Evolutionary conservation across 1,140 invertebrate genomes (phyloP).

Genomic region (Psix sp.): DNA sequence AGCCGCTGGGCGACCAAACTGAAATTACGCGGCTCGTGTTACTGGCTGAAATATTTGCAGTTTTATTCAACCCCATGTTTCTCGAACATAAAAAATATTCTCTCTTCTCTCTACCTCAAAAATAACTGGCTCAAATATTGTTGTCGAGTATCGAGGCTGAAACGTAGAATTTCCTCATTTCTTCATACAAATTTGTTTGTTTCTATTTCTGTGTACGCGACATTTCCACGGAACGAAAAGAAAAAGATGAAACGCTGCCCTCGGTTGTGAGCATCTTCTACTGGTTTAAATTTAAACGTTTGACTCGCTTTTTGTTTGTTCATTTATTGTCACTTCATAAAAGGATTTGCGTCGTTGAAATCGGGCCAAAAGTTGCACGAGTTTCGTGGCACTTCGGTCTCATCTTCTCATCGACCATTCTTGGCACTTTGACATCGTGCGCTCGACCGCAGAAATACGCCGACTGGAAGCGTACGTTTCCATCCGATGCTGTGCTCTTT

Average conservation of each 20-base stretch:
- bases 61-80: no score
- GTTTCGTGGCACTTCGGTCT: conserved; percentile 35
- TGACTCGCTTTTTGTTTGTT: conserved; percentile 46
- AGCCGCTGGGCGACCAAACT: conserved; percentile 54
- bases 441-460: conserved; percentile 51
- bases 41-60: conserved; percentile 42
- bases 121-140: no score
- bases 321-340: conserved; percentile 57
- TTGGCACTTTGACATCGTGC: conserved; percentile 60
- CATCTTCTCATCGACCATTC: conserved; percentile 41
- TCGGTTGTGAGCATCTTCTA: conserved; percentile 5
- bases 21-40: conserved; percentile 53
- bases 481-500: conserved; percentile 55
- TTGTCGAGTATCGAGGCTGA: no score
- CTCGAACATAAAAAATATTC: no score
- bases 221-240: conserved; percentile 7
- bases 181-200: no score
- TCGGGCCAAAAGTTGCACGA: conserved; percentile 59
- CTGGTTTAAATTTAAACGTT: conserved; percentile 47
- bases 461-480: conserved; percentile 52
- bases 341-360: conserved; percentile 66
- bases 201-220: no score
- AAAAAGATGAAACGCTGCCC: conserved; percentile 17
- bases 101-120: no score
- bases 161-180: no score